Evolutionary conservation across 2,888 invertebrate genomes (phyloP).

Genomic region (Hyles lineata): DNA sequence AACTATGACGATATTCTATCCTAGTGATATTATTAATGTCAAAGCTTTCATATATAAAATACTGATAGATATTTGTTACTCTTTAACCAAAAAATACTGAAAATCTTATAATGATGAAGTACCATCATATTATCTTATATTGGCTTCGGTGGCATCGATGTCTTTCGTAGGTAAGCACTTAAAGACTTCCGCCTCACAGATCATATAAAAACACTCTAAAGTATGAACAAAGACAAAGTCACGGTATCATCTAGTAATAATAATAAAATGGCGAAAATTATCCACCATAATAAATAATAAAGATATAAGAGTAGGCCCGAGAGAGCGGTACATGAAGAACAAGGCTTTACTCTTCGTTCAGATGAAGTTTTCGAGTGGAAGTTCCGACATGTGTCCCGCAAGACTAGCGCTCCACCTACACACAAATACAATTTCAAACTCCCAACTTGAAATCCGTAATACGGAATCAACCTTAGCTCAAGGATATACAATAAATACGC

Average conservation of each 20-base stretch:
- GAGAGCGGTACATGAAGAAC: slow-evolving; percentile 61
- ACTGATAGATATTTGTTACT: no score
- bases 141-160: no score
- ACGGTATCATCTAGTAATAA: slow-evolving; percentile 45
- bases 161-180: no score
- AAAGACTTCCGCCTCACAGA: no score
- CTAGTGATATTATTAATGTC: no score
- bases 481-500: neutral
- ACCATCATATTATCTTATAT: no score
- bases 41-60: no score
- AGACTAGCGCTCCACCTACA: slow-evolving; percentile 56
- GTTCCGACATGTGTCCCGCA: slow-evolving; percentile 76
- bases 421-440: slow-evolving; percentile 43
- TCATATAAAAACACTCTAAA: no score
- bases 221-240: neutral
- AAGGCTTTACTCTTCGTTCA: slow-evolving; percentile 72
- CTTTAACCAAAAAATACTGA: no score
- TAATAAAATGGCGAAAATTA: slow-evolving; percentile 54
- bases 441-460: slow-evolving; percentile 32
- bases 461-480: slow-evolving; percentile 32
- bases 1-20: no score
- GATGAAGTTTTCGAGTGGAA: slow-evolving; percentile 70
- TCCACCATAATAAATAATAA: slow-evolving; percentile 56
- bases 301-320: slow-evolving; percentile 51
- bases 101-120: no score